Base-by-base conservation (phyloP, 2,888 invertebrate genomes). In the Pimpla rufipes region DNA sequence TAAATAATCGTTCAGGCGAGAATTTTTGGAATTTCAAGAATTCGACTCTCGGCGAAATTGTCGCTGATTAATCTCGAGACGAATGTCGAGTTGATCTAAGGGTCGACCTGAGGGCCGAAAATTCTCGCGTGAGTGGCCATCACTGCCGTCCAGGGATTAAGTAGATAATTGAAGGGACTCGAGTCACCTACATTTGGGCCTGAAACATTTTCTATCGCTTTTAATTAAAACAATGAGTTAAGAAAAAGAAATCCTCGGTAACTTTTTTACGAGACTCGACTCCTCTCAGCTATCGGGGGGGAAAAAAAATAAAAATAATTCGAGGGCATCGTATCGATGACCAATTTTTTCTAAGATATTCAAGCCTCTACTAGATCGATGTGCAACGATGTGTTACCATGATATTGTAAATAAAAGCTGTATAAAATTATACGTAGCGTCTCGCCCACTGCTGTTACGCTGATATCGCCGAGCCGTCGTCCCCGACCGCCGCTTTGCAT, bases 391-490 rank as follows among this genome's bases (percentile, higher is more conserved):
- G 68, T 85, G 88, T 85, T 87, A 84, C 87, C 87, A 85, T 82
- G 86, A 86, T 81, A 81, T 88, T 90, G 90, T 90, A 90, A 90
- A 90, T 90, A 90, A 35, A n/a, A 88, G 83, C 86, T 86, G 81
- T 86, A 87, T 88, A 86, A 86, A 90, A 40, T 16, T 85, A 42
- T 7, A 40, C n/a, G 18, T 62, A 11, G 29, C 3, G 29, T 18
- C 7, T 8, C n/a, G n/a, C n/a, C 4, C 73, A 21, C 11, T 37
- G 75, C 45, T 73, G 29, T 79, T 68, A n/a, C 37, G 70, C 45
- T 70, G 66, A 16, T 52, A 55, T 23, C 29, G 21, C 40, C 18
- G 29, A n/a, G 40, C 29, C 18, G 40, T 3, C 29, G 18, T 37
- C 8, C 50, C 50, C n/a, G 66, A 52, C 68, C 50, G 47, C 35